Percentiles rank a stretch among this genome's conserved stretches.
Evolutionary conservation across 2,113 vertebrate species (phyloP).

Genomic region (Myanophis thanlyinensis): DNA sequence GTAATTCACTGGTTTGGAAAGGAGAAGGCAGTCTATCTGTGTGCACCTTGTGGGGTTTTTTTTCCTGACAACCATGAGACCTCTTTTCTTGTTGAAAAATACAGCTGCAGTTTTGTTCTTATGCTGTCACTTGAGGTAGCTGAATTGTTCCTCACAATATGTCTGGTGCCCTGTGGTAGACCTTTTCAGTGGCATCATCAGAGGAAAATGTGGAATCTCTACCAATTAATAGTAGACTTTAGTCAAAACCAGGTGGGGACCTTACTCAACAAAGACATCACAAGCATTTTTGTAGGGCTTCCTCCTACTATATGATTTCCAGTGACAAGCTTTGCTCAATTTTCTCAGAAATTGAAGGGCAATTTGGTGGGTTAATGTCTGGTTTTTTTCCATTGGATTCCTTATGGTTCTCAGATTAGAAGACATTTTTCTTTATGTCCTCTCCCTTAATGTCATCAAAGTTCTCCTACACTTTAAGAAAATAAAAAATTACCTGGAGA

Average conservation of each 20-base stretch:
- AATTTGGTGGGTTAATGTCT: background rate
- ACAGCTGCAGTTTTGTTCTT: background rate
- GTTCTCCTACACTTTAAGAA: background rate
- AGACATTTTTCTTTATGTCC: background rate
- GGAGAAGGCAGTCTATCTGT: background rate
- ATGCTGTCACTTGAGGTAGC: background rate
- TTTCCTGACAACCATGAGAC: background rate
- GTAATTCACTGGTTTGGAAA: background rate
- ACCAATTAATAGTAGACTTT: background rate
- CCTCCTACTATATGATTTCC: background rate
- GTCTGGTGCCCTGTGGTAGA: background rate
- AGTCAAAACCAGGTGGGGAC: background rate
- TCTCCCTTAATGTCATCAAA: background rate
- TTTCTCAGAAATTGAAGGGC: background rate
- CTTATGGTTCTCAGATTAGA: background rate
- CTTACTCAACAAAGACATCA: background rate
- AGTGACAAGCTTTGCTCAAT: background rate
- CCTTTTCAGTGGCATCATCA: background rate
- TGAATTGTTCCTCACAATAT: background rate
- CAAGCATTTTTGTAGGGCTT: background rate
- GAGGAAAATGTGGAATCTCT: background rate
- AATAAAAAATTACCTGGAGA: background rate
- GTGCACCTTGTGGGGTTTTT: background rate
- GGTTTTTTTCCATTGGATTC: background rate
- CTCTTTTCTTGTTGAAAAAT: background rate